phyloP scores from a whole-genome alignment of 2,113 vertebrate genomes.

The Cathartes aura region DNA sequence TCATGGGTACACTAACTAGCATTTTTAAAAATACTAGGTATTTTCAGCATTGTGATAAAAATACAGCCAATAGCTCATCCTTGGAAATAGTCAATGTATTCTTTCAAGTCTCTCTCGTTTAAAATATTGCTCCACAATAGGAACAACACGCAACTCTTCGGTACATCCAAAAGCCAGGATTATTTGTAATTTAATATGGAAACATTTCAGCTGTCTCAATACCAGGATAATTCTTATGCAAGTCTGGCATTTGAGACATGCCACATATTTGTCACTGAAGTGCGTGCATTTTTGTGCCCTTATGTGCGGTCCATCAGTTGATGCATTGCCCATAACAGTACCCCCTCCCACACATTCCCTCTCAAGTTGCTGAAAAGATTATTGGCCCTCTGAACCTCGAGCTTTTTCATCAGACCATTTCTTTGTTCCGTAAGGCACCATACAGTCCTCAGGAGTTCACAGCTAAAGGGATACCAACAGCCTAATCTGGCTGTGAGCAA shows the following conservation, averaged over 20 bases:
- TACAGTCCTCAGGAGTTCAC: not conserved
- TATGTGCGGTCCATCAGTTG: not conserved
- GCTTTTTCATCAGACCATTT: not conserved
- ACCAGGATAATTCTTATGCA: not conserved
- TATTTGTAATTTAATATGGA: conserved; percentile 58
- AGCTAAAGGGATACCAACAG: not conserved
- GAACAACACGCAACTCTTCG: not conserved
- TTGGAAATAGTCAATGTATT: not conserved
- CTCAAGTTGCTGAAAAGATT: not conserved
- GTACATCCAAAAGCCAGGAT: not conserved
- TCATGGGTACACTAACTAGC: not conserved
- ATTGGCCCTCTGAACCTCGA: not conserved
- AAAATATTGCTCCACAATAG: not conserved
- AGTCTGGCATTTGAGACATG: conserved; percentile 10
- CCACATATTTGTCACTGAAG: not conserved
- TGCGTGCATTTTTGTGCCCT: not conserved
- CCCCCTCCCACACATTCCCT: not conserved
- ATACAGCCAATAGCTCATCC: not conserved
- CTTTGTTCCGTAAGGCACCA: not conserved
- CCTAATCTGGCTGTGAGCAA: not conserved
- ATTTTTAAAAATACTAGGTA: not conserved
- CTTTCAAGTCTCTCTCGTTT: not conserved
- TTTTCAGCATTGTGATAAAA: not conserved
- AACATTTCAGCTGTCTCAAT: conserved; percentile 55
- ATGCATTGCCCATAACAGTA: not conserved